Evolutionary conservation across 1,140 invertebrate species (phyloP), one percentile per base, ranked within the genome.

Genomic region (Brachionus sp.): DNA sequence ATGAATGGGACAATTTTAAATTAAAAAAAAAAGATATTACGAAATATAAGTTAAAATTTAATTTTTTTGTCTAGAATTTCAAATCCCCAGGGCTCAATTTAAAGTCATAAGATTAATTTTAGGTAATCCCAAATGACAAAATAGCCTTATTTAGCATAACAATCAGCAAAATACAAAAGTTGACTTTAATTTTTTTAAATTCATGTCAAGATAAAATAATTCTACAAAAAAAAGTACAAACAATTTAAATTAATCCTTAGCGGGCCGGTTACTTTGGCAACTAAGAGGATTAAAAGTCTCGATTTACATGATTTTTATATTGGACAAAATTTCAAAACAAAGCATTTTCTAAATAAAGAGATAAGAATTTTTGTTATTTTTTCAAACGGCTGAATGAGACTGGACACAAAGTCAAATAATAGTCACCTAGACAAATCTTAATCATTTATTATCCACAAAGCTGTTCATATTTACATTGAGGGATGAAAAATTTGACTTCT

Each of bases 121-220:
- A 57, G 16, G 50, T 57, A 57, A 57, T 57, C 50, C 16, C 50
- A 57, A 23, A 7, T 57, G 16, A 57, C 50, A 57, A 57, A 57
- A 57, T 19, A 57, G 50, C 50, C 50, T 57, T 57, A 57, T 57
- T 57, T 57, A 57, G 16, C 10, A 10, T 53, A 19, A 53, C 50
- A 53, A 53, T 53, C 19, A 53, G 50, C 13, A 50, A 50, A 50
- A 50, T 1, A 50, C 10, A 50, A 50, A 50, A 50, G 5, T 13
- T 50, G 7, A 19, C 3, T 57, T 57, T 57, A 23, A 57, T 19
- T 57, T 57, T 53, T 50, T 57, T 57, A 57, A 57, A 57, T 57
- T 57, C 50, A 57, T 57, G 50, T 57, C 50, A 57, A 57, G 50
- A 57, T 57, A 57, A 9, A 57, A 57, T 57, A 57, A 57, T 57